Evolutionary conservation across 2,888 invertebrate genomes (phyloP), one percentile per base, ranked within the genome.

Genomic region (Malachius bipustulatus): DNA sequence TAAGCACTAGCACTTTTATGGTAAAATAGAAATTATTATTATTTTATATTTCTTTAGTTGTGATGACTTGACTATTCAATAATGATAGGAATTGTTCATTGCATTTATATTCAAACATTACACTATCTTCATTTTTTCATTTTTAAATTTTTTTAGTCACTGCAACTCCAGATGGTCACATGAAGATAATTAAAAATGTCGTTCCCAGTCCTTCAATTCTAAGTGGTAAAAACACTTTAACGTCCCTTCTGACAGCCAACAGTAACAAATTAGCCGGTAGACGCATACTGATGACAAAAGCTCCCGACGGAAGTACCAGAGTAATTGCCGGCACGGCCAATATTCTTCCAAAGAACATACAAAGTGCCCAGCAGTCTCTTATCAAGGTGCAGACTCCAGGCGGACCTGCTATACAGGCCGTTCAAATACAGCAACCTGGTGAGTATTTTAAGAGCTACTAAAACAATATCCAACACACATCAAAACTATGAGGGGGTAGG

Each of bases 281-380:
- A 51, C 65, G 75, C 52, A 80, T 82, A 45, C 75, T 78, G 43
- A 81, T 82, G 81, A 78, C 81, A 0, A 82, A 82, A 63, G 75
- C 77, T 15, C 68, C 75, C 2, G 77, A 78, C 56, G 76, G 78
- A 35, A 71, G 75, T 13, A 73, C 76, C 13, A 62, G 75, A 49
- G 72, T 79, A 32, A 70, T 78, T 40, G 65, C 75, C 3, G 68
- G 67, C 4, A 65, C 64, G n/a, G 64, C 77, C 54, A 56, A 63
- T 46, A 69, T 72, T 43, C 55, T 77, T 29, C 67, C 70, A 1
- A 73, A 73, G 54, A 51, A 46, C 33, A 50, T 56, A 4, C 56
- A 54, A 14, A 56, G 55, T 35, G 47, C 51, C 4, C 56, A 61
- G 37, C 68, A 67, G 43, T 66, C 68, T 2, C 53, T 73, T 2